Evolutionary conservation across 2,888 invertebrate species (phyloP).

Genomic region (Hanleya hanleyi): DNA sequence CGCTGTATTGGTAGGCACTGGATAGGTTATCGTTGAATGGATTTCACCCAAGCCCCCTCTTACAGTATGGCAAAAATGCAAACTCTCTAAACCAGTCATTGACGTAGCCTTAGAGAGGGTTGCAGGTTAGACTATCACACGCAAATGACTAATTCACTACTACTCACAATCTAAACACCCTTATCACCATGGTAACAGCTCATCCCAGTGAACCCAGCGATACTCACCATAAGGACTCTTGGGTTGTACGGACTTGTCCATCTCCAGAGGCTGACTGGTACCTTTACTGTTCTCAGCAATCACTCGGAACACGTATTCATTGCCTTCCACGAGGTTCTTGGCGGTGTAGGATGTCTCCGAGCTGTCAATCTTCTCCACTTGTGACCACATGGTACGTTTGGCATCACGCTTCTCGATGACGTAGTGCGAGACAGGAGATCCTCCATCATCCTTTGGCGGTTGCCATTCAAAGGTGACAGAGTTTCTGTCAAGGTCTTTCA

Average conservation of each 20-base stretch:
- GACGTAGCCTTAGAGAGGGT: no score
- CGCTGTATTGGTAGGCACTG: no score
- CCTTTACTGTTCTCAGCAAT: conserved; percentile 92
- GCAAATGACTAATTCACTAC: no score
- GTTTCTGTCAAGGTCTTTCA: conserved; percentile 57
- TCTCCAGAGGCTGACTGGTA: conserved; percentile 81
- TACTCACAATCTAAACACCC: no score
- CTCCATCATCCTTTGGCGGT: conserved; percentile 68
- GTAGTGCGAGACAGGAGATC: conserved; percentile 68
- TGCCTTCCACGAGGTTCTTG: conserved; percentile 56
- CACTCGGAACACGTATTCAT: conserved; percentile 86
- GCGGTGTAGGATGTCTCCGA: conserved; percentile 62
- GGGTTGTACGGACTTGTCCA: conserved; percentile 49
- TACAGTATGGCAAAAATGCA: no score
- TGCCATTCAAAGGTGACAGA: conserved; percentile 65
- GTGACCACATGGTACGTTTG: background rate
- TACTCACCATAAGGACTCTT: conserved; percentile 63
- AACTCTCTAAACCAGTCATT: no score
- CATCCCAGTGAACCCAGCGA: conserved; percentile 11
- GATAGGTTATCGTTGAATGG: no score
- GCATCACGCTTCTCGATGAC: conserved; percentile 58
- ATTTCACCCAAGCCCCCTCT: no score
- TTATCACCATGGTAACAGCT: no score
- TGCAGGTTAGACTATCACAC: no score
- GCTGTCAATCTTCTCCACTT: background rate